Conservation (phyloP, 2,888 invertebrate species). For the Antheraea yamamai region DNA sequence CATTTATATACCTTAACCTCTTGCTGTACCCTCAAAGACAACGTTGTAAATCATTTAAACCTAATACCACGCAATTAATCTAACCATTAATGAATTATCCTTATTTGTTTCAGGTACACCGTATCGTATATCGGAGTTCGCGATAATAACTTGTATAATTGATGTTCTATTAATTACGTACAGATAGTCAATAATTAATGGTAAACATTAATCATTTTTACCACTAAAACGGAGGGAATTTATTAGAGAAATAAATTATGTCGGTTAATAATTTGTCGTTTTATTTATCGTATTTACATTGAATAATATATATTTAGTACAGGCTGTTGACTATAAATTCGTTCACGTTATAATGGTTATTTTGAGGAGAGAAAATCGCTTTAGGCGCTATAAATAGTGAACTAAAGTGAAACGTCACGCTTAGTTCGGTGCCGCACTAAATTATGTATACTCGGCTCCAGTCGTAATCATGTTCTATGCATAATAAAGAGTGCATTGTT, state of each 20-base stretch:
- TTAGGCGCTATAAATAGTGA: too few relatives aligned
- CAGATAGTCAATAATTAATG: constrained; percentile 35
- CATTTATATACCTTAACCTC: not conserved
- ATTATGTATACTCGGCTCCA: too few relatives aligned
- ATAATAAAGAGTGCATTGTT: too few relatives aligned
- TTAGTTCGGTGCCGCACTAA: too few relatives aligned
- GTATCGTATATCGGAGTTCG: constrained; percentile 32
- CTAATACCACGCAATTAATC: constrained; percentile 11
- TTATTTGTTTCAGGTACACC: constrained; percentile 50
- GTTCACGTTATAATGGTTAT: too few relatives aligned
- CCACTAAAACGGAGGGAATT: constrained; percentile 24
- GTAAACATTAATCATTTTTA: constrained; percentile 21
- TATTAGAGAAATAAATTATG: constrained; percentile 40
- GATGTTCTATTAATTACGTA: constrained; percentile 39
- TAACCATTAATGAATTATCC: not conserved
- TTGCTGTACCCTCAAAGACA: not conserved
- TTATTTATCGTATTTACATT: not conserved
- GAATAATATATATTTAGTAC: not conserved
- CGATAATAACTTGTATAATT: constrained; percentile 37
- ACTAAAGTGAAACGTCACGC: too few relatives aligned
- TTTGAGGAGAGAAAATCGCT: too few relatives aligned
- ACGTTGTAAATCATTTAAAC: not conserved
- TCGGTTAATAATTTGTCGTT: constrained; percentile 18
- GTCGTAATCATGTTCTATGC: too few relatives aligned
- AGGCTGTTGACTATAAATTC: too few relatives aligned